Base-by-base conservation (phyloP, 2,113 vertebrate genomes). In the Tympanuchus pallidicinctus region DNA sequence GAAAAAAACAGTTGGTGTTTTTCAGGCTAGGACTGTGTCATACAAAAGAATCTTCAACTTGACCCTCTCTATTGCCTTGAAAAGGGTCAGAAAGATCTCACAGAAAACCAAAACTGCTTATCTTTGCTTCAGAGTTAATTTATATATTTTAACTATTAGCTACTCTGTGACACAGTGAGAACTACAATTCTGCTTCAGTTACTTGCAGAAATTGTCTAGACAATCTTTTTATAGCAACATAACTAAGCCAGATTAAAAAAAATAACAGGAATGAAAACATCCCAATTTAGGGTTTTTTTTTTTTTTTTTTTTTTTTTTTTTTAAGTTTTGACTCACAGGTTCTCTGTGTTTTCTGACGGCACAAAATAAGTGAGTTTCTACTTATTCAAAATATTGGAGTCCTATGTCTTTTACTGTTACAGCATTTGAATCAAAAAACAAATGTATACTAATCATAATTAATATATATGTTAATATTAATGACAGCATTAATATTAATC, bases 161-260 rank as follows among this genome's bases (percentile, higher is more conserved):
- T 81, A 48, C 74, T 65, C 40, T 38, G 34, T 36, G 17, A 90
- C 67, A 27, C 4, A 86, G 1, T 83, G 38, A 52, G 70, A 86
- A 65, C 52, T 24, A 92, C 65, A 57, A 74, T 71, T 81, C 84
- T 72, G 74, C 56, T 72, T 77, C 87, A 84, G 72, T 88, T 89
- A 73, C 70, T 93, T 87, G 43, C 5, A 71, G 86, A 95, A 91
- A 66, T 47, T 67, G 92, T 82, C 71, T 64, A 93, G 86, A 81
- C 52, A 92, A 77, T 2, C 15, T 79, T 52, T 91, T 93, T 89
- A 79, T 52, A 65, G 83, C 83, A 94, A 42, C 40, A 74, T 32
- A 92, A 76, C 28, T 94, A 89, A 89, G 54, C 45, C 81, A 91
- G 70, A 91, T 27, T 89, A 95, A 85, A 89, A 10, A 82, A 87